phyloP scores from a whole-genome alignment of 1,140 invertebrate species.

The Acyrthosiphon pisum region DNA sequence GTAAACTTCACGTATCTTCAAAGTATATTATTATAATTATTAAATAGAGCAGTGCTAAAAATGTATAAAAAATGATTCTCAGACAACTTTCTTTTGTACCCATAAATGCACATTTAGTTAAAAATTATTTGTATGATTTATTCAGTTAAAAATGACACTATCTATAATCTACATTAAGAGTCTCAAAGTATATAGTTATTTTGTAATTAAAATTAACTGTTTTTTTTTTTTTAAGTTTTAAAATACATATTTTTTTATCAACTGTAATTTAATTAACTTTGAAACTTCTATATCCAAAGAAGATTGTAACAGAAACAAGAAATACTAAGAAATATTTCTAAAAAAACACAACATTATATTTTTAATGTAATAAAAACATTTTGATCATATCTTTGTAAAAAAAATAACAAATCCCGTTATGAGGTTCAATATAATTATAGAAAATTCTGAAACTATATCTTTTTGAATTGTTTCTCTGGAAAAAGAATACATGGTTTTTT shows the following conservation, averaged over 20 bases:
- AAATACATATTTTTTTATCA: constrained; percentile 29
- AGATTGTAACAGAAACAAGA: background rate
- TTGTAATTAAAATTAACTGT: constrained; percentile 5
- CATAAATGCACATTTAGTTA: background rate
- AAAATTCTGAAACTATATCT: background rate
- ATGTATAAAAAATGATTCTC: background rate
- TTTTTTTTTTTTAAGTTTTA: background rate
- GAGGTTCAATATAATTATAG: background rate
- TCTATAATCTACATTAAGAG: background rate
- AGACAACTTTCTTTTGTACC: background rate
- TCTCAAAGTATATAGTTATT: background rate
- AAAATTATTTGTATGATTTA: background rate
- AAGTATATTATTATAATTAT: background rate
- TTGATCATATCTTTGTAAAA: background rate
- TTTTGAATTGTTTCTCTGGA: background rate
- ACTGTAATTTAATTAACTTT: background rate
- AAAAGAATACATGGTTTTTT: background rate
- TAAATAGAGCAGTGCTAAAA: background rate
- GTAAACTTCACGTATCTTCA: background rate
- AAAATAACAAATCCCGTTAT: background rate
- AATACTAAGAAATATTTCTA: background rate
- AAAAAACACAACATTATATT: background rate
- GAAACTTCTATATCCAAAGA: background rate
- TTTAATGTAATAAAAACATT: background rate
- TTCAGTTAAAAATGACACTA: background rate